Conservation (phyloP, 2,797 vertebrate species). For the Xiphophorus birchmanni region DNA sequence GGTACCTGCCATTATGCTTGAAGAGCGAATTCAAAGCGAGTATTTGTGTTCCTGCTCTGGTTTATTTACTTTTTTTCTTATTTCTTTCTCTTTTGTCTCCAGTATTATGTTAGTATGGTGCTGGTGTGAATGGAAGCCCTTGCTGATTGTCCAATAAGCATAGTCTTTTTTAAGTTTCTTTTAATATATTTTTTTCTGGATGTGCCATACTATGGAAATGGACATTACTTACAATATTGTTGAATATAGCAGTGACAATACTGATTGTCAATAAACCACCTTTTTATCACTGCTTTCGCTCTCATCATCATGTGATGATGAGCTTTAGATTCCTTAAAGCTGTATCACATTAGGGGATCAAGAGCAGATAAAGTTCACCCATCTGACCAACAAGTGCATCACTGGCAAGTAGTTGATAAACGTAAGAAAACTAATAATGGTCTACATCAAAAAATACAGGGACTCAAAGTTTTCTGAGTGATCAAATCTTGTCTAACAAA, state of each 20-base stretch:
- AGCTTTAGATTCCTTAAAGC: not conserved
- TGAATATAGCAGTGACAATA: not conserved
- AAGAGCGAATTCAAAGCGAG: not conserved
- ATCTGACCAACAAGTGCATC: not conserved
- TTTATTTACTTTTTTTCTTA: conserved; percentile 7
- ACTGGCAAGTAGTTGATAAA: not conserved
- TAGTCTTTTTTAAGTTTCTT: not conserved
- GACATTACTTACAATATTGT: not conserved
- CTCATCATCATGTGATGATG: not conserved
- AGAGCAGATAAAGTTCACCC: not conserved
- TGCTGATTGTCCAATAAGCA: not conserved
- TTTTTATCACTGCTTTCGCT: not conserved
- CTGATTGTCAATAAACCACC: not conserved
- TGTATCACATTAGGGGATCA: not conserved
- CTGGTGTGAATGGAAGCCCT: not conserved
- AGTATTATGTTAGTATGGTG: not conserved
- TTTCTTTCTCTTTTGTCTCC: not conserved
- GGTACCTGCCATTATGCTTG: conserved; percentile 9
- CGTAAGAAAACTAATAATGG: not conserved
- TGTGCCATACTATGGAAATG: not conserved
- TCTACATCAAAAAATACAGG: too few relatives aligned
- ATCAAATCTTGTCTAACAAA: too few relatives aligned
- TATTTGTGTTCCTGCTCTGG: conserved; percentile 6
- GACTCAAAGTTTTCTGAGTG: too few relatives aligned
- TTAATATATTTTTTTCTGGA: not conserved